These are phyloP conservation scores for Eilema caniola DNA, from an alignment of 2,888 invertebrate species.

Conservation along the genomic window DNA sequence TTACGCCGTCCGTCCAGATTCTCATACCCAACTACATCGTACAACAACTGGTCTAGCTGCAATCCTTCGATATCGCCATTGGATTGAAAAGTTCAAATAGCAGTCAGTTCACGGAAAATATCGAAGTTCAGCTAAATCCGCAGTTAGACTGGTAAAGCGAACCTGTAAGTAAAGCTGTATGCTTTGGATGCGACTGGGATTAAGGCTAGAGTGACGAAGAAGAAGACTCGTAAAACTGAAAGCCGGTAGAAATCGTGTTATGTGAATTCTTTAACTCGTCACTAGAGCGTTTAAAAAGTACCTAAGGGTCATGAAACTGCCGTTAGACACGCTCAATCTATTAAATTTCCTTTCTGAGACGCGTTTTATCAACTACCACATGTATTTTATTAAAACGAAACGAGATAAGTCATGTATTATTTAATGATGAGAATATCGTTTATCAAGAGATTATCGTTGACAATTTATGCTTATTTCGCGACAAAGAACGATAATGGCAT, in stretches of 20 bases:
- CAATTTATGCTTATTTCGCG: constrained; percentile 12
- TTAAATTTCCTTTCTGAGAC: constrained; percentile 52
- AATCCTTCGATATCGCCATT: too few species aligned
- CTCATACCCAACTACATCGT: too few species aligned
- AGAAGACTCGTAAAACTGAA: background rate
- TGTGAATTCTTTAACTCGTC: background rate
- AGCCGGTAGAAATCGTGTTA: background rate
- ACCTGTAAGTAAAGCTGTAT: too few species aligned
- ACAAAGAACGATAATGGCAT: background rate
- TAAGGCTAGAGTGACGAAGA: too few species aligned
- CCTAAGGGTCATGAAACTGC: background rate
- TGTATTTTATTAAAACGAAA: constrained; percentile 19
- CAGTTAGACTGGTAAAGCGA: too few species aligned
- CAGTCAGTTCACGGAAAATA: too few species aligned
- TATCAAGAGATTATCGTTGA: constrained; percentile 21
- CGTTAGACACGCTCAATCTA: constrained; percentile 6
- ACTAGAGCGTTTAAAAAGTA: background rate
- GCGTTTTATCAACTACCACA: constrained; percentile 37
- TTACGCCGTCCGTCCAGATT: too few species aligned
- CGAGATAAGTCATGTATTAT: constrained; percentile 44
- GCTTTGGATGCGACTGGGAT: too few species aligned
- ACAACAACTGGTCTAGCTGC: too few species aligned
- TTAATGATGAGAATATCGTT: constrained; percentile 20
- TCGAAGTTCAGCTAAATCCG: too few species aligned
- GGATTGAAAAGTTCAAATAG: too few species aligned